phyloP scores from a whole-genome alignment of 2,113 vertebrate species.

The Psilopogon haemacephalus region DNA sequence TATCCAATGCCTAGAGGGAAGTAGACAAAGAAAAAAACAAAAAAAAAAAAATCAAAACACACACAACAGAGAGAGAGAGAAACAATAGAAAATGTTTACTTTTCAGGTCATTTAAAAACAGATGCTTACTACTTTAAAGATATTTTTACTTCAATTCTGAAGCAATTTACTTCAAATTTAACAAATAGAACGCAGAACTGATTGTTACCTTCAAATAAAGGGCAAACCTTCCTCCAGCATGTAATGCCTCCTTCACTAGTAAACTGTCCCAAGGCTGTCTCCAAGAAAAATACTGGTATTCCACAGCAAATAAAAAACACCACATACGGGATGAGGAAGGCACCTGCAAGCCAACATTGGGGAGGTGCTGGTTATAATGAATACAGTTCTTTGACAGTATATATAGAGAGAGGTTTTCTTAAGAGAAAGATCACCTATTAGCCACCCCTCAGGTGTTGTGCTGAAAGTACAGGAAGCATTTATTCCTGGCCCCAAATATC shows the following conservation, averaged over 20 bases:
- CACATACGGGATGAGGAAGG: constrained; percentile 97
- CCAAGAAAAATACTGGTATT: constrained; percentile 98
- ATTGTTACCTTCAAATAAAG: constrained; percentile 92
- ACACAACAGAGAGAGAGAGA: background rate
- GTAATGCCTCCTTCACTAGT: constrained; percentile 98
- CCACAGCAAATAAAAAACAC: constrained; percentile 98
- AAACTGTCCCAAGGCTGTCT: constrained; percentile 96
- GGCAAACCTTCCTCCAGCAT: constrained; percentile 97
- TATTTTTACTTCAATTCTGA: background rate
- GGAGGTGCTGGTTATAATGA: background rate
- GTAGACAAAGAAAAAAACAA: background rate
- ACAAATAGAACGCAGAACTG: background rate
- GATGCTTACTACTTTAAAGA: background rate
- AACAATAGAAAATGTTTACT: background rate
- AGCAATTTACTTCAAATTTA: background rate
- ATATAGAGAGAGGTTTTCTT: background rate
- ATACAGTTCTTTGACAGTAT: background rate
- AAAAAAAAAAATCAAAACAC: no score
- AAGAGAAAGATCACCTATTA: background rate
- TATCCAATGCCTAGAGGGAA: constrained; percentile 90
- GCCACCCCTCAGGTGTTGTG: background rate
- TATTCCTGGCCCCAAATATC: background rate
- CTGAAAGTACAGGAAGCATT: background rate
- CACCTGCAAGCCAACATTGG: constrained; percentile 78
- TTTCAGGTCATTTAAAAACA: background rate